Percentiles rank a stretch among this genome's conserved stretches.
These are phyloP conservation scores for Drosophila putrida DNA, from an alignment of 2,888 invertebrate species.

Conservation along the genomic window DNA sequence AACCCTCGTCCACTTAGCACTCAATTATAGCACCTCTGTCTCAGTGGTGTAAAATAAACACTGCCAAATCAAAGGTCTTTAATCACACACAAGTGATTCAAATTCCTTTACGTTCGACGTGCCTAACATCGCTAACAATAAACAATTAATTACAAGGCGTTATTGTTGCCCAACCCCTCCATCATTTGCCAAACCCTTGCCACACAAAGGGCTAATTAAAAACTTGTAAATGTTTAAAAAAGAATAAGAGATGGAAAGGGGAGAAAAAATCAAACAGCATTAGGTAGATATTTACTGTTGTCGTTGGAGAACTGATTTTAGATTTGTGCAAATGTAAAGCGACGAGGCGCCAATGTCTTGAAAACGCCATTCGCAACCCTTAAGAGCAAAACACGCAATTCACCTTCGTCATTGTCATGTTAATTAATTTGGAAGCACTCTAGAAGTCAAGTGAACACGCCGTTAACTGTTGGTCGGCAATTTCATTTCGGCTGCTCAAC, in stretches of 20 bases:
- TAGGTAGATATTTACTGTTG: slow-evolving; percentile 33
- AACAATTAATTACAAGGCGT: slow-evolving; percentile 75
- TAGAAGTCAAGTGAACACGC: slow-evolving; percentile 69
- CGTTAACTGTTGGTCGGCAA: slow-evolving; percentile 30
- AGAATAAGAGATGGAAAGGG: slow-evolving; percentile 12
- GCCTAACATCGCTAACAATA: slow-evolving; percentile 60
- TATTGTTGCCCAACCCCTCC: slow-evolving; percentile 20
- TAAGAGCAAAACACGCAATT: slow-evolving; percentile 69
- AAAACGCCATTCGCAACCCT: slow-evolving; percentile 1
- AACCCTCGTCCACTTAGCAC: slow-evolving; percentile 41
- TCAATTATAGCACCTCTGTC: slow-evolving; percentile 27
- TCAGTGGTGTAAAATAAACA: slow-evolving; percentile 7
- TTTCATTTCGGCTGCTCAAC: slow-evolving; percentile 32
- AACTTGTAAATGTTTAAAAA: slow-evolving; percentile 59
- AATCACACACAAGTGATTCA: slow-evolving; percentile 34
- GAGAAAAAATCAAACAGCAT: slow-evolving; percentile 18
- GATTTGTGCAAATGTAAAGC: slow-evolving; percentile 32
- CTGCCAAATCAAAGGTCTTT: slow-evolving; percentile 16
- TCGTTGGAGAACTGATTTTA: slow-evolving; percentile 37
- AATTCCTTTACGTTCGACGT: slow-evolving; percentile 35
- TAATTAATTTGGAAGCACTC: slow-evolving; percentile 79
- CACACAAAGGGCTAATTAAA: slow-evolving; percentile 71
- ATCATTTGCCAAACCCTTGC: slow-evolving; percentile 48
- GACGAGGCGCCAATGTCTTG: slow-evolving; percentile 33
- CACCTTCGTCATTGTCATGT: slow-evolving; percentile 83